phyloP scores from a whole-genome alignment of 2,888 invertebrate species.

The Drosophila lutescens region DNA sequence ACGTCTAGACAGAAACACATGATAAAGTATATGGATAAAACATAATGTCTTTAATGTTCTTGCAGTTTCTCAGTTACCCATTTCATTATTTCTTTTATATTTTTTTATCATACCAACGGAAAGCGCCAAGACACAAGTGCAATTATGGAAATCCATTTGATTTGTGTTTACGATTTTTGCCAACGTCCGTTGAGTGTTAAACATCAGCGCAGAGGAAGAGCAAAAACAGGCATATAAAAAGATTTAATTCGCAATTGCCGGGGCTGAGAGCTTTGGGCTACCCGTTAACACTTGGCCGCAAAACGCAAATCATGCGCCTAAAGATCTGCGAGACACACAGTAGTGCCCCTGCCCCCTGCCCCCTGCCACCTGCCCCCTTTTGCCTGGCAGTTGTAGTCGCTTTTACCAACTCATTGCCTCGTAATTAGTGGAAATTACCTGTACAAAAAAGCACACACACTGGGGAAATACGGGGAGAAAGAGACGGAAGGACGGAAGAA shows the following conservation, averaged over 20 bases:
- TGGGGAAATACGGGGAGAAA: slow-evolving; percentile 1
- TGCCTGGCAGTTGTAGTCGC: slow-evolving; percentile 27
- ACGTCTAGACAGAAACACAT: slow-evolving; percentile 29
- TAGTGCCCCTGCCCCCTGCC: slow-evolving; percentile 3
- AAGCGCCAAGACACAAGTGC: slow-evolving; percentile 57
- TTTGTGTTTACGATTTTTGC: slow-evolving; percentile 69
- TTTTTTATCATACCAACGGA: slow-evolving; percentile 10
- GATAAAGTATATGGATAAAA: slow-evolving; percentile 4
- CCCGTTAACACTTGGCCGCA: slow-evolving; percentile 50
- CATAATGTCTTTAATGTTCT: slow-evolving; percentile 39
- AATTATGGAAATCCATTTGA: slow-evolving; percentile 75
- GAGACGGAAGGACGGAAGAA: slow-evolving; percentile 1
- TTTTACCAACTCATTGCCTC: slow-evolving; percentile 76
- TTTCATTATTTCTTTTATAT: not conserved
- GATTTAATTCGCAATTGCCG: slow-evolving; percentile 58
- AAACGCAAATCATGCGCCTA: slow-evolving; percentile 70
- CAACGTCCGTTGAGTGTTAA: slow-evolving; percentile 62
- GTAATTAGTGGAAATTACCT: slow-evolving; percentile 80
- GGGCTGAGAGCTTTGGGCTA: slow-evolving; percentile 10
- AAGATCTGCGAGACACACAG: slow-evolving; percentile 49
- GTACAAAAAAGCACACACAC: slow-evolving; percentile 10
- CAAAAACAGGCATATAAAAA: not conserved
- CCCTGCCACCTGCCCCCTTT: not conserved
- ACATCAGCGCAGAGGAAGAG: slow-evolving; percentile 1
- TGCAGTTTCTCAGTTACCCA: slow-evolving; percentile 1